Evolutionary conservation across 2,113 vertebrate genomes (phyloP).

Genomic region (Monarcha castaneiventris): DNA sequence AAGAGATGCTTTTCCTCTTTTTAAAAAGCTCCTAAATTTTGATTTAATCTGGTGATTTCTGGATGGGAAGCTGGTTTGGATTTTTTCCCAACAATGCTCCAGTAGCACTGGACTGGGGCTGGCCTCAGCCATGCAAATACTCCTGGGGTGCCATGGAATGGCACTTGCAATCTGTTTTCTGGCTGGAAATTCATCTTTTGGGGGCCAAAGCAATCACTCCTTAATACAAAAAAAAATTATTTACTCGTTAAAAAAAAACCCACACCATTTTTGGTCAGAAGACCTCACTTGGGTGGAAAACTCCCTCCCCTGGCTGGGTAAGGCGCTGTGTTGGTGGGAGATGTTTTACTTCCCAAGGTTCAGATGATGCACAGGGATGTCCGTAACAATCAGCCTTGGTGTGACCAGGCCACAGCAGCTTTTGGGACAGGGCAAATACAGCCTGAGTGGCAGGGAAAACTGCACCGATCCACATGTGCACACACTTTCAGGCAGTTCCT

Average conservation of each 20-base stretch:
- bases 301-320: neutral
- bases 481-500: neutral
- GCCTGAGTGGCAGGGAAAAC: neutral
- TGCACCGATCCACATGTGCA: neutral
- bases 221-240: neutral
- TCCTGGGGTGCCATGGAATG: neutral
- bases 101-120: neutral
- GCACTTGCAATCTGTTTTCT: neutral
- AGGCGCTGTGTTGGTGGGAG: neutral
- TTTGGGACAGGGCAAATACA: neutral
- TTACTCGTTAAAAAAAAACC: neutral
- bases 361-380: neutral
- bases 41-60: neutral
- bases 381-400: rapidly evolving
- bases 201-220: neutral
- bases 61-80: neutral
- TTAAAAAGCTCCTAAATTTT: neutral
- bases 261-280: neutral
- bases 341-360: neutral
- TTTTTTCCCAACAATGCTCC: neutral
- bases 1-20: neutral
- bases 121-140: neutral
- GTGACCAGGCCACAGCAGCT: neutral
- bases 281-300: neutral
- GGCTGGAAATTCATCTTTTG: neutral